Evolutionary conservation across 2,888 invertebrate species (phyloP).

Genomic region (Tridacna crocea): DNA sequence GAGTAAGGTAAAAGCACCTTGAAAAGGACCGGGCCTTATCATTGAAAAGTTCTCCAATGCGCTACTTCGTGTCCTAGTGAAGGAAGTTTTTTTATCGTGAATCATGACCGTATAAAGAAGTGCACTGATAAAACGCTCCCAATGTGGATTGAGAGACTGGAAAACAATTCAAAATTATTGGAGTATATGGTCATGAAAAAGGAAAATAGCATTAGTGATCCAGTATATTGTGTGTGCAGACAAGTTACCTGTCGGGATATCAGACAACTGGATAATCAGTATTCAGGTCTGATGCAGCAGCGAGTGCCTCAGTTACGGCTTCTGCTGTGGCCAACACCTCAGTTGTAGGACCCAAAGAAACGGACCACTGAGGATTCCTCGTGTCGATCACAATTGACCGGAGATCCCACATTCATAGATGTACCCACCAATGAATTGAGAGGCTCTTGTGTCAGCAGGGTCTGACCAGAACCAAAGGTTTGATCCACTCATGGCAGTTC

Average conservation of each 20-base stretch:
- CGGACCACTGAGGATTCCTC: neutral
- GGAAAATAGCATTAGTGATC: neutral
- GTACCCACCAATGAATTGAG: no score
- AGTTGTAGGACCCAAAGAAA: neutral
- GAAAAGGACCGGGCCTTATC: constrained; percentile 52
- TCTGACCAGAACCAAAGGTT: no score
- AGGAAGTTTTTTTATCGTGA: constrained; percentile 24
- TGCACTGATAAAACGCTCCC: constrained; percentile 34
- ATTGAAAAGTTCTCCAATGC: constrained; percentile 28
- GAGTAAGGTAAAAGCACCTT: constrained; percentile 42
- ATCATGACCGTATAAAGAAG: constrained; percentile 46
- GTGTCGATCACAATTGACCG: neutral
- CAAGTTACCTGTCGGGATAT: neutral
- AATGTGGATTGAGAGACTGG: constrained; percentile 17
- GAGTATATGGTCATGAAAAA: neutral
- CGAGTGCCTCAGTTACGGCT: neutral
- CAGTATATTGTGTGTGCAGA: neutral
- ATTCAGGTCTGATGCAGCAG: neutral
- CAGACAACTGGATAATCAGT: neutral
- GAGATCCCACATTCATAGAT: neutral
- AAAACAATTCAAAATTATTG: neutral
- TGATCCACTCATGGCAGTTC: no score
- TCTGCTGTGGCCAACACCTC: neutral
- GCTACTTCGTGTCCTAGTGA: constrained; percentile 30
- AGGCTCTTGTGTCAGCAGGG: no score